phyloP scores from a whole-genome alignment of 2,113 vertebrate species.

The Zeus faber region DNA sequence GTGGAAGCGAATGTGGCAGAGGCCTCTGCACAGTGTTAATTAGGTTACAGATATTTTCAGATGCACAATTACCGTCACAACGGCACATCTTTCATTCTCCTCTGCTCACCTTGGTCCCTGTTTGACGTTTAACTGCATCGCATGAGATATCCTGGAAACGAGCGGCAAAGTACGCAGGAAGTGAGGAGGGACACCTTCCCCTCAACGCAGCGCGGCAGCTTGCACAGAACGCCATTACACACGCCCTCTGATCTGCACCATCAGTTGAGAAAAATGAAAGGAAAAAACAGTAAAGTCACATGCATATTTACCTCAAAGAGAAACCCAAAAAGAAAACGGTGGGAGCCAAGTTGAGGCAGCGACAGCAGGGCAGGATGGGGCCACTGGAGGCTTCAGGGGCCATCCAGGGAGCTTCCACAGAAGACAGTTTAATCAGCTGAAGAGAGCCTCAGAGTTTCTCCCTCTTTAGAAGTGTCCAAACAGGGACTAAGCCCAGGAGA shows the following conservation, averaged over 20 bases:
- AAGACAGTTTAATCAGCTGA: conserved; percentile 30
- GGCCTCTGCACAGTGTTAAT: conserved; percentile 62
- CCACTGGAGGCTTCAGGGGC: conserved; percentile 24
- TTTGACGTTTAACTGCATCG: no score
- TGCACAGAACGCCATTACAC: no score
- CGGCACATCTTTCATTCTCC: conserved; percentile 39
- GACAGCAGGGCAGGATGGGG: no score
- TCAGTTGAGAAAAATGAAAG: no score
- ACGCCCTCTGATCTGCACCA: no score
- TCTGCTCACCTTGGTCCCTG: conserved; percentile 29
- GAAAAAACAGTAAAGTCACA: no score
- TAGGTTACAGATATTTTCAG: conserved; percentile 64
- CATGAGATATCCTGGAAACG: no score
- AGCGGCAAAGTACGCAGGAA: neutral
- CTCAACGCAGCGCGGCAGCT: no score
- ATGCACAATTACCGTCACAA: conserved; percentile 63
- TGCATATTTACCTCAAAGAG: no score
- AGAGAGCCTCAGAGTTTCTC: conserved; percentile 23
- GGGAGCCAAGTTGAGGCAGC: neutral
- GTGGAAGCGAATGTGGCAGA: conserved; percentile 53
- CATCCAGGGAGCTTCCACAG: conserved; percentile 19
- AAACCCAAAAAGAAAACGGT: no score
- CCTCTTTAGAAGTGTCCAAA: conserved; percentile 60
- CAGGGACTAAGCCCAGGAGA: conserved; percentile 56
- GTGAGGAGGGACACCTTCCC: neutral